Evolutionary conservation across 2,797 vertebrate genomes (phyloP).

Genomic region (Pelochelys cantorii): DNA sequence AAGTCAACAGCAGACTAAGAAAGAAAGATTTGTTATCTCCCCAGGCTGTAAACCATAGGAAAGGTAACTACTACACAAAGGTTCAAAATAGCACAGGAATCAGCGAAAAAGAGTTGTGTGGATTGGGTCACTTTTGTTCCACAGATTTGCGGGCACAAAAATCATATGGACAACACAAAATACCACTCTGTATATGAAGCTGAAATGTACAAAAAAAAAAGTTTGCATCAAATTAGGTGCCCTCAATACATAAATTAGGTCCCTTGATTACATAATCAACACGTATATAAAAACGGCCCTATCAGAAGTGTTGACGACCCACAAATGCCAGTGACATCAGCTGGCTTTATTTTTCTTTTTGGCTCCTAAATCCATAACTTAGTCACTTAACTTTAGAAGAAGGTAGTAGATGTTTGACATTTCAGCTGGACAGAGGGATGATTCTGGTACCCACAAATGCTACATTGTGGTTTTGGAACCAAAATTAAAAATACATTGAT

Average conservation of each 20-base stretch:
- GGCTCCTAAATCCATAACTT: fast-evolving
- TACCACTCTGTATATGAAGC: background rate
- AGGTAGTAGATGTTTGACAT: background rate
- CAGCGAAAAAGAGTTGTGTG: fast-evolving
- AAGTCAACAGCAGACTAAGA: background rate
- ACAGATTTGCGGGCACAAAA: background rate
- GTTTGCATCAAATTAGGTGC: background rate
- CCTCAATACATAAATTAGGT: background rate
- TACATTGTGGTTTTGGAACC: background rate
- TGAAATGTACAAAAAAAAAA: background rate
- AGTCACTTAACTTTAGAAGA: background rate
- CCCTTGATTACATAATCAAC: background rate
- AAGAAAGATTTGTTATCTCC: fast-evolving
- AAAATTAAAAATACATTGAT: background rate
- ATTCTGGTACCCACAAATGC: background rate
- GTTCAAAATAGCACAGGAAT: background rate
- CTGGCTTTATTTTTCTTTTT: background rate
- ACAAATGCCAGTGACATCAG: background rate
- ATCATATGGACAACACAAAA: background rate
- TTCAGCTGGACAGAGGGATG: background rate
- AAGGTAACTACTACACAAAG: background rate
- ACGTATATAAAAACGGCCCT: background rate
- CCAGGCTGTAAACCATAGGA: fast-evolving
- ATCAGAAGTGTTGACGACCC: background rate
- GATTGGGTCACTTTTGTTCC: background rate